Base-by-base conservation (phyloP, 2,888 invertebrate species). In the Diabrotica balteata region DNA sequence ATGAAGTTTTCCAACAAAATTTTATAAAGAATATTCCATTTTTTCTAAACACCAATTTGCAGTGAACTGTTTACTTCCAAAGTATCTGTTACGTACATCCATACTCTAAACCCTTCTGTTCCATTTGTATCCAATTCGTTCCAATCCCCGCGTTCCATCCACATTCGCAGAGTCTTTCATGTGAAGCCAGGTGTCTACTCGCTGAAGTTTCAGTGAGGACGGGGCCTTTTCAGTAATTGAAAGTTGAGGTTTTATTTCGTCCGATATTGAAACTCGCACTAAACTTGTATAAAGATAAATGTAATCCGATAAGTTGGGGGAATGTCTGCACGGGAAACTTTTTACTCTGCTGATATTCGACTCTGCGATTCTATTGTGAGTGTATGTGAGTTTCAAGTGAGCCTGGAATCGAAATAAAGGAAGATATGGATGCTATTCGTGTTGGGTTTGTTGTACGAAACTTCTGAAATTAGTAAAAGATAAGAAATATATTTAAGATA, bases 221-320 rank as follows among this genome's bases (percentile, higher is more conserved):
- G 8, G 64, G 8, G 58, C 67, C 72, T 72, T 73, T 69, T 69
- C 64, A 68, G 75, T 77, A 79, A 79, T 78, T 79, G 79, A 78
- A 79, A 77, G 71, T 76, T 75, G 77, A 71, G 77, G 75, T 75
- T 72, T 75, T 75, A 77, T 76, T 77, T 75, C 76, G 67, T 68
- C 58, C 73, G 76, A 76, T 77, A 78, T 78, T 76, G 78, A 77
- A 78, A 78, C 74, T 73, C 74, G 70, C 70, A 68, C 50, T 66
- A 47, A 68, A 62, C 59, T 66, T 59, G 62, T 59, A 63, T 63
- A 50, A 59, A 71, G 71, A 68, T 68, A 68, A 71, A 71, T 66
- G 71, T 68, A 63, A 68, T 66, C 66, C 50, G 63, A 69, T 66
- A 63, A 66, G 59, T 69, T 66, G 59, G 51, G 60, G 59, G 52